Percentiles rank a stretch among this genome's conserved stretches.
phyloP scores from a whole-genome alignment of 2,797 vertebrate genomes.

The Thunnus albacares region DNA sequence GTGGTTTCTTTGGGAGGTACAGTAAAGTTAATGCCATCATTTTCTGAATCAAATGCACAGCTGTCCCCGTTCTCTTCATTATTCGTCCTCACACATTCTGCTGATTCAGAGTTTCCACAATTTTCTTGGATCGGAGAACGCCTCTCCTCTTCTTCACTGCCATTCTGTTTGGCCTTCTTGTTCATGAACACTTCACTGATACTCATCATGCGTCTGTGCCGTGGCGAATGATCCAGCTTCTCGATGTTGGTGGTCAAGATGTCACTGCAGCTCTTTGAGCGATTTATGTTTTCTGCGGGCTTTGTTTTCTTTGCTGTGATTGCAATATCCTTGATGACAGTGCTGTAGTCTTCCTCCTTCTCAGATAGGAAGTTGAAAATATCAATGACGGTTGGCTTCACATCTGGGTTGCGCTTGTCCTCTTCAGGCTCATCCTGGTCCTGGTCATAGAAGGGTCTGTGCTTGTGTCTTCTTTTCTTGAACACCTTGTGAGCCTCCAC shows the following conservation, averaged over 20 bases:
- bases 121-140: conserved; percentile 62
- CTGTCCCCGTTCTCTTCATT: conserved; percentile 69
- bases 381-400: conserved; percentile 85
- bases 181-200: conserved; percentile 85
- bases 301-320: conserved; percentile 65
- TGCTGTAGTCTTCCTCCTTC: conserved; percentile 93
- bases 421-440: conserved; percentile 67
- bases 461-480: conserved; percentile 91
- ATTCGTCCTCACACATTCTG: conserved; percentile 79
- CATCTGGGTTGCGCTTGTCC: conserved; percentile 55
- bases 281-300: conserved; percentile 63
- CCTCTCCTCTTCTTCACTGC: conserved; percentile 11
- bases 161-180: not conserved
- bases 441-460: conserved; percentile 84
- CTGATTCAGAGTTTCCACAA: conserved; percentile 55
- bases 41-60: conserved; percentile 79
- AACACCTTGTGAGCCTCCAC: conserved; percentile 96
- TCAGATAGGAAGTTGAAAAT: conserved; percentile 95
- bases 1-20: conserved; percentile 77
- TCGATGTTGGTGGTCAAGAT: conserved; percentile 78
- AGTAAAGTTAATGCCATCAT: conserved; percentile 82
- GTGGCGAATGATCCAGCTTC: conserved; percentile 83
- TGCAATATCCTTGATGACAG: conserved; percentile 94
- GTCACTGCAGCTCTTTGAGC: conserved; percentile 84
- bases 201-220: conserved; percentile 77